Evolutionary conservation across 2,113 vertebrate species (phyloP), one percentile per base, ranked within the genome.

Genomic region (Egretta garzetta): DNA sequence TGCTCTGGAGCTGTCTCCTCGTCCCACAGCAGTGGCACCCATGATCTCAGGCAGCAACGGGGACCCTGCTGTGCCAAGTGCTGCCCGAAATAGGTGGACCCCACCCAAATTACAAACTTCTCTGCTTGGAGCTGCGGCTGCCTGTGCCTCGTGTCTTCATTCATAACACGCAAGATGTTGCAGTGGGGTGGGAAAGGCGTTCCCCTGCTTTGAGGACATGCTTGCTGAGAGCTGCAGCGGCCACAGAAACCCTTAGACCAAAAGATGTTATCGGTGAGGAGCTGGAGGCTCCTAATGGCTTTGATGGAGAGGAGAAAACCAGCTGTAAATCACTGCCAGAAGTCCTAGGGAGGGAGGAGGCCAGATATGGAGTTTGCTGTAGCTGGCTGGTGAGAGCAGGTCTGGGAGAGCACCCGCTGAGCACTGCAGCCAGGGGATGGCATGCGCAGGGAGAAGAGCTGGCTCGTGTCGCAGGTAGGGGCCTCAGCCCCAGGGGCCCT

Each of bases 391-490:
- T 30, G 45, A 90, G 43, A 68, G 47, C 37, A 80, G 74, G 66
- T 68, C 53, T 43, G 41, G n/a, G 18, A 71, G 72, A 80, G 26
- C 66, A 67, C 23, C 12, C 7, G 0, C 53, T 14, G 68, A 52
- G 18, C 1, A 1, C 49, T 1, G 4, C n/a, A 32, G 86, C 20
- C 41, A 41, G 50, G 45, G 17, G 26, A 41, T 0, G 2, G 23
- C 2, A 4, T 39, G 47, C 39, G 67, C 30, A 45, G 60, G 35
- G 74, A 82, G 52, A 64, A 93, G 59, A 93, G 41, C 22, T 55
- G 53, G 1, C 2, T 79, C 35, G 13, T 68, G 27, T 50, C 23
- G 3, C 39, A 60, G 56, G 33, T 43, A 43, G 33, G 60, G 35
- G 32, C 68, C 21, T 68, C 68, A 80, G 67, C 33, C 45, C 13